Conservation (phyloP, 2,888 invertebrate genomes). For the Lepidonotus clava region DNA sequence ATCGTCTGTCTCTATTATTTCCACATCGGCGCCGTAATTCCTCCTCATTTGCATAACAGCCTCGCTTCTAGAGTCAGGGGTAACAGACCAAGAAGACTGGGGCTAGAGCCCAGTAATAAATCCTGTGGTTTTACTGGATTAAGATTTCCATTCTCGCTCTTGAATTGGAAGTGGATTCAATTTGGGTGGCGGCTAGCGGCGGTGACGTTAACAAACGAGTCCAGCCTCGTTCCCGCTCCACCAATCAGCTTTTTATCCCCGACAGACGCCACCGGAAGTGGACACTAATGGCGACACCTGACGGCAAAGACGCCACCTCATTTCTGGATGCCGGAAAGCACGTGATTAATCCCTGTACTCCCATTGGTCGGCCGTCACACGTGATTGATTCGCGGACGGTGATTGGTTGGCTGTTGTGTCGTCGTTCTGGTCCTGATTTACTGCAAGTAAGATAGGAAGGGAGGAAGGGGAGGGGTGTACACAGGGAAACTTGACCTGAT, state of each 20-base stretch:
- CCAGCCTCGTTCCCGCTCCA: not conserved
- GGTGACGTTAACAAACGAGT: slow-evolving; percentile 12
- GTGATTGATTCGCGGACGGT: slow-evolving; percentile 1
- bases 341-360: slow-evolving; percentile 22
- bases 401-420: slow-evolving; percentile 9
- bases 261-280: slow-evolving; percentile 10
- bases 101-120: not conserved
- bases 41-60: not conserved
- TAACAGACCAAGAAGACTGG: no score
- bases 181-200: not conserved
- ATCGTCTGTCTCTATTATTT: slow-evolving; percentile 1
- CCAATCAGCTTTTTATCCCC: slow-evolving; percentile 20
- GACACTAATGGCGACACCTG: slow-evolving; percentile 26
- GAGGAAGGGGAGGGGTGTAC: no score
- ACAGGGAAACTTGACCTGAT: no score
- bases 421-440: not conserved
- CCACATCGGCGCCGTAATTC: not conserved
- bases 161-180: slow-evolving; percentile 19
- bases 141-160: slow-evolving; percentile 26
- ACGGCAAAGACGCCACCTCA: slow-evolving; percentile 1
- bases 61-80: not conserved
- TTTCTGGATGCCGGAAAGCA: slow-evolving; percentile 24
- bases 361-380: slow-evolving; percentile 26
- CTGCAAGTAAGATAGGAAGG: not conserved
- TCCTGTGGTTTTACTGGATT: slow-evolving; percentile 13